These are phyloP conservation scores for Amphipoea oculea DNA, from an alignment of 2,888 invertebrate species.

Conservation along the genomic window DNA sequence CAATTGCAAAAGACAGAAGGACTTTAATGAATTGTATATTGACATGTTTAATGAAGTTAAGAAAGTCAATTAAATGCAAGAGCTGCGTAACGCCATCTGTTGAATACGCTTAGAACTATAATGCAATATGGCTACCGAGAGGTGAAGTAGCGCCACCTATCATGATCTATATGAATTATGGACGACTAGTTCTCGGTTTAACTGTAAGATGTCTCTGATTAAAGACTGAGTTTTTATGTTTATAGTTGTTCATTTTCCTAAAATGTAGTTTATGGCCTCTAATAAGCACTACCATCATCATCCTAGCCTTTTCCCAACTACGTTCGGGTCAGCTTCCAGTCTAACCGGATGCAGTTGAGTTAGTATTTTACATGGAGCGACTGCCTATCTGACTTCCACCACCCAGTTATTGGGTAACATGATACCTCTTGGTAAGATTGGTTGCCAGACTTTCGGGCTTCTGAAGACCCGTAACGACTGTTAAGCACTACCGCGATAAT, in stretches of 20 bases:
- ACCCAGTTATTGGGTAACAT: background rate
- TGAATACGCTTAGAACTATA: background rate
- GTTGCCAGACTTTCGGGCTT: background rate
- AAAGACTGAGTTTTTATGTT: constrained; percentile 32
- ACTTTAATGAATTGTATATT: constrained; percentile 74
- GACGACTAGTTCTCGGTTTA: constrained; percentile 5
- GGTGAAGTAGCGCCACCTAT: constrained; percentile 30
- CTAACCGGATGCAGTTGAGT: background rate
- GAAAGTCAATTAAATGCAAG: constrained; percentile 19
- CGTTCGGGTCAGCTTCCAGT: background rate
- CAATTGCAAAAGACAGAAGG: constrained; percentile 77
- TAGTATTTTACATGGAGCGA: background rate
- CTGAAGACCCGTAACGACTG: background rate
- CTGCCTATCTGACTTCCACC: background rate
- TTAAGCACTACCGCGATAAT: background rate
- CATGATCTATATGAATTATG: constrained; percentile 9
- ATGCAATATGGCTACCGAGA: background rate
- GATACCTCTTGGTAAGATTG: background rate
- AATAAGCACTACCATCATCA: background rate
- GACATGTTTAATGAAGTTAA: constrained; percentile 73
- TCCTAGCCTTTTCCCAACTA: background rate
- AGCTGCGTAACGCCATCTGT: constrained; percentile 53
- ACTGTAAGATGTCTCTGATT: constrained; percentile 54
- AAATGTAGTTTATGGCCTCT: background rate
- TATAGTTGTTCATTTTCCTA: background rate